Evolutionary conservation across 1,140 invertebrate genomes (phyloP), one percentile per base, ranked within the genome.

Genomic region (Aradophagus sp.): DNA sequence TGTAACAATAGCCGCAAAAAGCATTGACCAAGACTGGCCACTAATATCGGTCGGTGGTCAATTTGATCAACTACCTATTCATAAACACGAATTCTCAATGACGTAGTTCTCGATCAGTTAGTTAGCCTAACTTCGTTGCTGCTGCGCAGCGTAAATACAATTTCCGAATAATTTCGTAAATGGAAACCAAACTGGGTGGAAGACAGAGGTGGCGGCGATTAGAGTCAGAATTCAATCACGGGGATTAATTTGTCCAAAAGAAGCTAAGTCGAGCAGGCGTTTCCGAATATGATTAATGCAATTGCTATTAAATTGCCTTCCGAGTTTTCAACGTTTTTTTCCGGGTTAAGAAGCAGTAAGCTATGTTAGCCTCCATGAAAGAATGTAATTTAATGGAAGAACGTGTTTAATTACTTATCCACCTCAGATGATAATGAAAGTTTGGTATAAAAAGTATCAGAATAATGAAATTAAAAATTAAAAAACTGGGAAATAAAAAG

Each of bases 81-180:
- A 61, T 53, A 61, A 62, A 48, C 56, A 55, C 55, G 48, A 61
- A 61, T 55, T 61, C 36, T 61, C 66, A 53, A 61, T 48, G 56
- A 48, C 50, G 50, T 48, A 62, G 50, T 61, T 59, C 47, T 45
- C 45, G 45, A 61, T 61, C 56, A 62, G 56, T 62, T 69, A 58
- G 62, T 58, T 56, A 50, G 52, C 44, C 45, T 67, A 67, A 58
- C 63, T 58, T 67, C 20, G 38, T 58, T 44, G 34, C 31, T 20
- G 52, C 23, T 52, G 29, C 26, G 45, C 13, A 45, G 32, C 45
- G 52, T 67, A 56, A 52, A 67, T 41, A 27, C 35, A n/a, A n/a
- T n/a, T n/a, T n/a, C n/a, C n/a, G n/a, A n/a, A n/a, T n/a, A 48
- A 61, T 53, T 63, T 63, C 39, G 47, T 36, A 36, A 53, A 47